Base-by-base conservation (phyloP, 2,888 invertebrate genomes). In the Octonoba sinensis region DNA sequence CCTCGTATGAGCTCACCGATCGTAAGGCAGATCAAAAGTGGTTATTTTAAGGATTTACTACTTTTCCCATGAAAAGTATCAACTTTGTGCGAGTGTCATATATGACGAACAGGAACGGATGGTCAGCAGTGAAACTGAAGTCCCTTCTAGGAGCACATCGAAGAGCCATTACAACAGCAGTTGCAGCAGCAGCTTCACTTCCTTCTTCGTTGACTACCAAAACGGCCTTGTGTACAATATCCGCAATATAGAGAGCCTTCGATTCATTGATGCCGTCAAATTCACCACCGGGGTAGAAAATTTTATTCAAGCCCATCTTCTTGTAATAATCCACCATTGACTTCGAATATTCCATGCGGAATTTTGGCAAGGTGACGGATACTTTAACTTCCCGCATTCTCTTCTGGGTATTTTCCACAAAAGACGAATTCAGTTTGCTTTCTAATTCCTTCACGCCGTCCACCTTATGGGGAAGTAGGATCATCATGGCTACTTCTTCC, bases 191-290 rank as follows among this genome's bases (percentile, higher is more conserved):
- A 11, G 81, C 84, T 66, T 84, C 84, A 36, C 71, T 84, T n/a
- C 85, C 85, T 57, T 82, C 82, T 73, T 85, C 85, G 49, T 85
- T 77, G 3, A 86, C 84, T n/a, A 73, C 83, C 15, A 85, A 3
- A 22, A 84, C 73, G 20, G 81, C 84, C 65, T 84, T 83, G 75
- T 86, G 86, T n/a, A 85, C 65, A 2, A 84, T 69, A 20, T 83
- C 82, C 0, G 85, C 85, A 12, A 86, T 65, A 46, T 67, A 57
- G 22, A 85, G 76, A 22, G 82, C 51, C 15, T 65, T 66, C 1
- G 84, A 75, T 22, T 83, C 84, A 47, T 64, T 84, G 13, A 85
- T 84, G 1, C 76, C 83, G 8, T 62, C 72, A 11, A 86, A 69
- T 51, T 86, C 69, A 24, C 85, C 85, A 20, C 71, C 84, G n/a